phyloP scores from a whole-genome alignment of 2,797 vertebrate species.

The Coluber constrictor region DNA sequence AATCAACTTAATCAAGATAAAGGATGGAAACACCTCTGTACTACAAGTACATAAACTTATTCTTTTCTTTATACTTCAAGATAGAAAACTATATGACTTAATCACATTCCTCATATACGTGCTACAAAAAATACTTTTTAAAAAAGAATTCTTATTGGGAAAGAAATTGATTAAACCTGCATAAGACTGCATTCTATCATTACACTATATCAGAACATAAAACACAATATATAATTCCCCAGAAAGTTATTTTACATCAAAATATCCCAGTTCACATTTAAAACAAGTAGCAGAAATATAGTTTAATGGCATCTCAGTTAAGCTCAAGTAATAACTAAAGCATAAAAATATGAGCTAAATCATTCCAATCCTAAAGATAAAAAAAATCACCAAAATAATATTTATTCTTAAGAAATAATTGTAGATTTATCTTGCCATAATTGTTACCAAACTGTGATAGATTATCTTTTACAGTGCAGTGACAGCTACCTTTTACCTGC shows the following conservation, averaged over 20 bases:
- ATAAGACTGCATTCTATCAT: background rate
- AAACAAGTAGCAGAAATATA: slow-evolving; percentile 43
- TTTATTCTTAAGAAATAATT: background rate
- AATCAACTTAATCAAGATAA: background rate
- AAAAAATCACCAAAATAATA: slow-evolving; percentile 6
- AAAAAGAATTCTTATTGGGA: background rate
- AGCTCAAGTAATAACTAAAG: slow-evolving; percentile 15
- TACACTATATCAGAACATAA: slow-evolving; percentile 42
- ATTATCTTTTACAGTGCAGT: background rate
- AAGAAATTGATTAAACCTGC: background rate
- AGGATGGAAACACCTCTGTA: background rate
- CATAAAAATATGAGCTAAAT: background rate
- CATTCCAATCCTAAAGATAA: background rate
- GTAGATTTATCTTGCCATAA: background rate
- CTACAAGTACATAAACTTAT: background rate
- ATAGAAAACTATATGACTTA: background rate
- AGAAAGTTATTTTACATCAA: slow-evolving; percentile 46
- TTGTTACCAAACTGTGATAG: background rate
- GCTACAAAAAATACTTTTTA: background rate
- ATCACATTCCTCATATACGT: background rate
- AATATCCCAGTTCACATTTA: slow-evolving; percentile 35
- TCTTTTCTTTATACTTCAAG: background rate
- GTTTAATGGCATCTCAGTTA: background rate
- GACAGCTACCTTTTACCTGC: background rate
- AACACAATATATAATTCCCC: slow-evolving; percentile 28